Percentiles rank a stretch among this genome's conserved stretches.
phyloP scores from a whole-genome alignment of 2,888 invertebrate genomes.

The Apodemia zela region DNA sequence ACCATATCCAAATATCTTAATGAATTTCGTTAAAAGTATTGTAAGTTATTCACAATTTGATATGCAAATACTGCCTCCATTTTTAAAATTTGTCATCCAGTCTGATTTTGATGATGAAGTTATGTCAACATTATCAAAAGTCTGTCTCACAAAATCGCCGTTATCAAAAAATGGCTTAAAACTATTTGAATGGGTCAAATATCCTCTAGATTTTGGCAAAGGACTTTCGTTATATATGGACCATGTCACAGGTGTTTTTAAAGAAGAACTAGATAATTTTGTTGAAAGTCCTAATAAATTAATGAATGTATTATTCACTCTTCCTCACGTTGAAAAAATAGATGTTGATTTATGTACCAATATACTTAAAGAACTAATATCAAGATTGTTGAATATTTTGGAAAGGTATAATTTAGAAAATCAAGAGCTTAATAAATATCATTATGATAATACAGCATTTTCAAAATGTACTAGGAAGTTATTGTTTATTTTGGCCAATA shows the following conservation, averaged over 20 bases:
- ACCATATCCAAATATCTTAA: slow-evolving; percentile 77
- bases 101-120: slow-evolving; percentile 75
- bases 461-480: slow-evolving; percentile 62
- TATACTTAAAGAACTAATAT: slow-evolving; percentile 54
- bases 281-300: slow-evolving; percentile 60
- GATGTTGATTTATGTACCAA: slow-evolving; percentile 53
- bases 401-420: slow-evolving; percentile 54
- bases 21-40: slow-evolving; percentile 84
- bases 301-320: slow-evolving; percentile 72
- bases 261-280: slow-evolving; percentile 53
- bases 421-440: slow-evolving; percentile 46
- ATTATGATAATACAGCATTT: slow-evolving; percentile 50
- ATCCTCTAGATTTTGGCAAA: slow-evolving; percentile 81
- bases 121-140: slow-evolving; percentile 82
- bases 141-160: slow-evolving; percentile 84
- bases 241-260: slow-evolving; percentile 52
- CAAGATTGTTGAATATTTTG: slow-evolving; percentile 47
- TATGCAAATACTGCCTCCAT: slow-evolving; percentile 84
- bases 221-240: slow-evolving; percentile 58
- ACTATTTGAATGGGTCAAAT: slow-evolving; percentile 83
- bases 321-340: slow-evolving; percentile 78
- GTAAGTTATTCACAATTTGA: slow-evolving; percentile 85
- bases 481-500: slow-evolving; percentile 78
- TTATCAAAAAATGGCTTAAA: slow-evolving; percentile 81
- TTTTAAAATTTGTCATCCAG: slow-evolving; percentile 80